These are phyloP conservation scores for Anolis sagrei DNA, from an alignment of 2,113 vertebrate species.

Conservation along the genomic window DNA sequence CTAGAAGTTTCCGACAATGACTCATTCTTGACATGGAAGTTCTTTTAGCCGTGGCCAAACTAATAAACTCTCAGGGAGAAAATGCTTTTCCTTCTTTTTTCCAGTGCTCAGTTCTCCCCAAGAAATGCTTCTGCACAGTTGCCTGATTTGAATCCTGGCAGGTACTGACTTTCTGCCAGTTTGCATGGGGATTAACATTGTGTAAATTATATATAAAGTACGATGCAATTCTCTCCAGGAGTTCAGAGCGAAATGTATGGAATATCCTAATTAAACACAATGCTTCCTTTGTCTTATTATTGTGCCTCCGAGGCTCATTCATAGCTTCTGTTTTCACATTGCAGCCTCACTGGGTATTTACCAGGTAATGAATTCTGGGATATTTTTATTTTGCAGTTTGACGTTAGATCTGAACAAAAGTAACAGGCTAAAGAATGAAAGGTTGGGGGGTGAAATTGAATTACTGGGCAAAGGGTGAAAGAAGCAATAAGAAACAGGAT, in stretches of 20 bases:
- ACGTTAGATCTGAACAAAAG: constrained; percentile 6
- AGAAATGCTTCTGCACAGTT: background rate
- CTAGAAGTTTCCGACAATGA: too few relatives aligned
- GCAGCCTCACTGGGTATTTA: background rate
- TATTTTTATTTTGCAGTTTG: constrained; percentile 34
- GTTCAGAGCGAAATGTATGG: background rate
- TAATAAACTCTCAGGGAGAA: too few relatives aligned
- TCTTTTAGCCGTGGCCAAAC: too few relatives aligned
- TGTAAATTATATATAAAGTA: background rate
- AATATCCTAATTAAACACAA: background rate
- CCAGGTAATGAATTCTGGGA: constrained; percentile 8
- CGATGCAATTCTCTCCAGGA: background rate
- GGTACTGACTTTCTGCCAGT: background rate
- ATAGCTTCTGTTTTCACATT: background rate
- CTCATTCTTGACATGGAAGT: too few relatives aligned
- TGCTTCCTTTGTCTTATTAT: background rate
- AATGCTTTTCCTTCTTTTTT: too few relatives aligned
- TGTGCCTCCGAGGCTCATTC: background rate
- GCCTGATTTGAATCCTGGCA: background rate
- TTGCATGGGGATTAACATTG: background rate
- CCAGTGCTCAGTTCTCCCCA: background rate
- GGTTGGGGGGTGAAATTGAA: background rate
- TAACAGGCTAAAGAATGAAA: constrained; percentile 13
- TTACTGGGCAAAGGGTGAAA: constrained; percentile 11
- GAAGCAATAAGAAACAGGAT: constrained; percentile 19